Evolutionary conservation across 1,140 invertebrate species (phyloP), one percentile per base, ranked within the genome.

Genomic region (Trachymyrmex cornetzi): DNA sequence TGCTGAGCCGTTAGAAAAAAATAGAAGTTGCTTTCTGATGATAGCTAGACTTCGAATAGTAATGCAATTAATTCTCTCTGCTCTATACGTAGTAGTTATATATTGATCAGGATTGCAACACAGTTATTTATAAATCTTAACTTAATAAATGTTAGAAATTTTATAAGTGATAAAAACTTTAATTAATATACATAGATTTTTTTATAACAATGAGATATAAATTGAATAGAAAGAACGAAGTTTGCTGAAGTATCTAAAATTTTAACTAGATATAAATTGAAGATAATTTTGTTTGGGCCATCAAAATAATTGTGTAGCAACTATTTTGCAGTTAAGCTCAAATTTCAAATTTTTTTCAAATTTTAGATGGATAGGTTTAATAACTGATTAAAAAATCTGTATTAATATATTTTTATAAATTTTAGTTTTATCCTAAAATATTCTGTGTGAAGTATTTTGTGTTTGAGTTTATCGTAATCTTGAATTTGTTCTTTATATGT

Each of bases 1-100:
- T 30, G 24, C 24, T 16, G 34, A 24, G 3, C 9, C 7, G 14
- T 27, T 9, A 27, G 16, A 14, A 57, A 74, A 59, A 34, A 74
- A 74, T 44, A 11, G 3, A 48, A 74, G 30, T 30, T 81, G 48
- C 48, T 57, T 72, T 82, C 22, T 19, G 38, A 61, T 30, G 19
- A 38, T 48, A 61, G n/a, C 19, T 59, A 11, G 6, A 72, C 12
- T 61, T 14, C 3, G 19, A 50, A 59, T 16, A 72, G 44, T 82
- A 55, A 48, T 59, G 14, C 22, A 55, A 69, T 44, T 50, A 79
- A 50, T 66, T 50, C 2, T 30, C 16, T 30, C 11, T 48, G 30
- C 22, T 77, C 0, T n/a, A 44, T 19, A 30, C 16, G n/a, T 27
- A 27, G 24, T 2, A 19, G 59, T 48, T 75, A n/a, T 22, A 34